These are phyloP conservation scores for Corythornis cristatus DNA, from an alignment of 2,113 vertebrate genomes.

Conservation along the genomic window DNA sequence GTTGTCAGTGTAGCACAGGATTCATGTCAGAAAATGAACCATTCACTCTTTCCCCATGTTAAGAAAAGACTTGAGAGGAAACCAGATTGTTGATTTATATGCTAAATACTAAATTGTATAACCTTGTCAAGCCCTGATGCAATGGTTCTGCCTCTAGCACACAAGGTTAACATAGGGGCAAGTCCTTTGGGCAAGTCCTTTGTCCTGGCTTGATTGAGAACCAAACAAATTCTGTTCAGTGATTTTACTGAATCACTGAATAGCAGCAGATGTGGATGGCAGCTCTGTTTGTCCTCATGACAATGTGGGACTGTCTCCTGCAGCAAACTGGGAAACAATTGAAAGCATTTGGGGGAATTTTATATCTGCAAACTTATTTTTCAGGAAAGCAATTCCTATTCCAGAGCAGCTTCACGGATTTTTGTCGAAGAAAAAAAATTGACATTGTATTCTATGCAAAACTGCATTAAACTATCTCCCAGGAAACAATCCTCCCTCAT, in stretches of 20 bases:
- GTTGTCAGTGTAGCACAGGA: accelerated
- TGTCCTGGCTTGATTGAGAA: too few relatives aligned
- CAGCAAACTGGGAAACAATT: not conserved
- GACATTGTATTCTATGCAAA: not conserved
- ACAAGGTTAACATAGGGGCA: accelerated
- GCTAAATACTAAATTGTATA: not conserved
- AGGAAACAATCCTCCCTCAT: not conserved
- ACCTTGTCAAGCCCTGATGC: accelerated
- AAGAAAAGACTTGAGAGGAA: not conserved
- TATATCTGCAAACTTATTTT: not conserved
- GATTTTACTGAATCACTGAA: not conserved
- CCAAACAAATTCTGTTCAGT: too few relatives aligned
- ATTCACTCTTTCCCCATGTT: not conserved
- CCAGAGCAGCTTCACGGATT: not conserved
- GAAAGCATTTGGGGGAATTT: not conserved
- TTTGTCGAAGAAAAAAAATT: not conserved
- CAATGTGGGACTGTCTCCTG: not conserved
- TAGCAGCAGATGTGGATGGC: not conserved
- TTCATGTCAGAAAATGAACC: not conserved
- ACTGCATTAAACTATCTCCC: not conserved
- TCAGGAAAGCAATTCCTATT: not conserved
- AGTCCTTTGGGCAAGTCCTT: not conserved
- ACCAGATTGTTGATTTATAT: not conserved
- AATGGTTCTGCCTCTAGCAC: not conserved
- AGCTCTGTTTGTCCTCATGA: not conserved